Evolutionary conservation across 30 jellyfish, hydroid and myxozoan genomes (phyloP).

Genomic region (Turritopsis dohrnii): DNA sequence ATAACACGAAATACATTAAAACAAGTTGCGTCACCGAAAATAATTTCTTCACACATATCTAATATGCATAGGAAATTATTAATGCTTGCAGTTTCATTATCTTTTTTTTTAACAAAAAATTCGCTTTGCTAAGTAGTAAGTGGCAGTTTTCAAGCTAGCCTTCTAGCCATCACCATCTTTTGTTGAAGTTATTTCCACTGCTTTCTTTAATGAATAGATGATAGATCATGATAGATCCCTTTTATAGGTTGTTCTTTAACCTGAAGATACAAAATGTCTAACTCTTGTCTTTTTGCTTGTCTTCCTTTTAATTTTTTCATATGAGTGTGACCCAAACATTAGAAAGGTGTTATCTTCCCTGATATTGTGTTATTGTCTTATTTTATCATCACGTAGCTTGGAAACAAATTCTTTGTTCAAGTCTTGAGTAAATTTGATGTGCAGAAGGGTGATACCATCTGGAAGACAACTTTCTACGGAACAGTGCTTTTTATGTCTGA

Average conservation of each 20-base stretch:
- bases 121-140: neutral
- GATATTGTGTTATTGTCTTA: neutral
- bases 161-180: slow-evolving; percentile 6
- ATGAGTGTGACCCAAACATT: slow-evolving; percentile 3
- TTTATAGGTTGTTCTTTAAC: neutral
- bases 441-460: neutral
- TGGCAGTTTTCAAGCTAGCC: neutral
- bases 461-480: neutral
- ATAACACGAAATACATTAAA: too few relatives aligned
- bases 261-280: neutral
- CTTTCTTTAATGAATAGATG: neutral
- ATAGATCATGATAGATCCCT: neutral
- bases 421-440: neutral
- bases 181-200: neutral
- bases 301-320: slow-evolving; percentile 3
- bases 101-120: neutral
- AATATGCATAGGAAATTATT: neutral
- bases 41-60: neutral
- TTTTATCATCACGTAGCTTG: neutral
- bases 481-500: neutral
- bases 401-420: neutral
- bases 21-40: slow-evolving; percentile 17
- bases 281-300: neutral
- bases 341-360: neutral
- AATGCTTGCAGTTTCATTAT: neutral